Percentiles rank a stretch among this genome's conserved stretches.
Evolutionary conservation across 2,888 invertebrate genomes (phyloP).

Genomic region (Parascotia fuliginaria): DNA sequence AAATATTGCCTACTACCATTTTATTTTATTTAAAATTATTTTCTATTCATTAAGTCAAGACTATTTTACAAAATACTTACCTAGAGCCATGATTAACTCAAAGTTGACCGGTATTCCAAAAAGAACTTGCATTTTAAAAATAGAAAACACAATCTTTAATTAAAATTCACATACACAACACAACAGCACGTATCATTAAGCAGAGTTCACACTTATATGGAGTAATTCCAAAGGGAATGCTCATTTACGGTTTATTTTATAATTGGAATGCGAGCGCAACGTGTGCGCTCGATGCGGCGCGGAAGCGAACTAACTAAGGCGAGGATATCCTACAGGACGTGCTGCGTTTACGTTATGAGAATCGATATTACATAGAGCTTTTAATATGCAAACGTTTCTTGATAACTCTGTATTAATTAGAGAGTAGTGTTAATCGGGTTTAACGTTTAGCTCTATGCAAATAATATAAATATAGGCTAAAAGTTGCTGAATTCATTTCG

Average conservation of each 20-base stretch:
- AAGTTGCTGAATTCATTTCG: too few relatives aligned
- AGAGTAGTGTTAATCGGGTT: too few relatives aligned
- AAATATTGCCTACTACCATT: too few relatives aligned
- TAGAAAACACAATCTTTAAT: constrained; percentile 4
- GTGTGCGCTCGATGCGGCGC: constrained; percentile 75
- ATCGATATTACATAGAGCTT: constrained; percentile 84
- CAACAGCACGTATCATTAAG: constrained; percentile 39
- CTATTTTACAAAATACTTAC: constrained; percentile 18
- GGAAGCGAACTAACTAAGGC: constrained; percentile 75
- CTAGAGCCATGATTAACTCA: constrained; percentile 22
- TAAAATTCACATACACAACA: constrained; percentile 16
- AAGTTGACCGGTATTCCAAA: constrained; percentile 24
- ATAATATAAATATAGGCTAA: too few relatives aligned
- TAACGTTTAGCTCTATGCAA: too few relatives aligned
- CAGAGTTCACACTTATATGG: constrained; percentile 47
- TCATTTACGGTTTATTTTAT: constrained; percentile 61
- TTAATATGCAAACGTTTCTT: constrained; percentile 70
- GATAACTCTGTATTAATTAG: too few relatives aligned
- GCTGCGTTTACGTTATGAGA: constrained; percentile 71
- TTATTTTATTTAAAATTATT: too few relatives aligned
- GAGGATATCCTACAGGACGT: constrained; percentile 82
- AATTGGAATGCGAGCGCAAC: constrained; percentile 65
- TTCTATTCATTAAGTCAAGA: not conserved
- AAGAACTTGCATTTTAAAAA: constrained; percentile 22
- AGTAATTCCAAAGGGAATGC: constrained; percentile 45